Evolutionary conservation across 2,888 invertebrate genomes (phyloP).

Genomic region (Eremobia ochroleuca): DNA sequence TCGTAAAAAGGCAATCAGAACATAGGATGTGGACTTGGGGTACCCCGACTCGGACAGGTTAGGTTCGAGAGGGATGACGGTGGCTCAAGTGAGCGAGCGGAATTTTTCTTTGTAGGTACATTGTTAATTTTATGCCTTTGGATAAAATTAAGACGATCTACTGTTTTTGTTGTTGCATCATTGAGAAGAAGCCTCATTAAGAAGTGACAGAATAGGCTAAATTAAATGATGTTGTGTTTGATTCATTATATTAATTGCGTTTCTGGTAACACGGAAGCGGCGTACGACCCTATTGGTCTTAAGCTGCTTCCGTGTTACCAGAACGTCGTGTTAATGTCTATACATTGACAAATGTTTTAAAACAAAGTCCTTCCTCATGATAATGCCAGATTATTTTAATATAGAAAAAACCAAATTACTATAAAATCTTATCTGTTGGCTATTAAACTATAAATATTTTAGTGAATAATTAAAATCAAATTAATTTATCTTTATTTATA

Average conservation of each 20-base stretch:
- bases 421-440: too few relatives aligned
- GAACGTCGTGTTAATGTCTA: too few relatives aligned
- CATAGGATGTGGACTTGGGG: too few relatives aligned
- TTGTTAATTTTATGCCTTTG: not conserved
- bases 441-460: not conserved
- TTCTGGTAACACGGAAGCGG: not conserved
- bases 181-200: too few relatives aligned
- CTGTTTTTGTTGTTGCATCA: not conserved
- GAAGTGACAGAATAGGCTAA: not conserved
- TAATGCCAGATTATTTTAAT: not conserved
- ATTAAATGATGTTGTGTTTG: not conserved
- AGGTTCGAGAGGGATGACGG: too few relatives aligned
- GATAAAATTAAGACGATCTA: not conserved
- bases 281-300: too few relatives aligned
- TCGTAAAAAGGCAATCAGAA: too few relatives aligned
- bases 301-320: too few relatives aligned
- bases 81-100: too few relatives aligned
- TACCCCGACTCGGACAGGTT: too few relatives aligned
- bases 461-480: not conserved
- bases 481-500: not conserved
- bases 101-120: too few relatives aligned
- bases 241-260: not conserved
- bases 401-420: not conserved
- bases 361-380: not conserved
- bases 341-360: not conserved